Evolutionary conservation across 1,140 invertebrate species (phyloP).

Genomic region (Trypoxylus dichotomus): DNA sequence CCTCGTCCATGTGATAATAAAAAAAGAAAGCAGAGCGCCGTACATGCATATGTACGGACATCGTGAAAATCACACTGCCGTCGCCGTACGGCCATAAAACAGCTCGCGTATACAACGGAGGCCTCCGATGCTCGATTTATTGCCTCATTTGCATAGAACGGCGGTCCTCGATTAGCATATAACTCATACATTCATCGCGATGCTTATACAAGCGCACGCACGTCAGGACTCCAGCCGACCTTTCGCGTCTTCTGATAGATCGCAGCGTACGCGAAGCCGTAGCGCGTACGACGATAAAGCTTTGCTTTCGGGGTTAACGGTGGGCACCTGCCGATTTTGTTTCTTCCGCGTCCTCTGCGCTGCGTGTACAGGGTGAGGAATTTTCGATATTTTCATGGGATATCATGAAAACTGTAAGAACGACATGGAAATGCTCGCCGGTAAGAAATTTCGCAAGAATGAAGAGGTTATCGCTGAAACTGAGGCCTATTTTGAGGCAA

Average conservation of each 20-base stretch:
- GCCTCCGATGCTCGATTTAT: conserved; percentile 29
- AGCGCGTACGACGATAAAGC: neutral
- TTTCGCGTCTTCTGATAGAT: conserved; percentile 4
- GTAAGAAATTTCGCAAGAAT: no score
- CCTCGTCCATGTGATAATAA: neutral
- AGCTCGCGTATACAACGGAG: neutral
- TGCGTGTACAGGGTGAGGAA: no score
- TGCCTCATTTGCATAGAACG: conserved; percentile 27
- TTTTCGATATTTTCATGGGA: no score
- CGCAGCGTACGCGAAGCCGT: neutral
- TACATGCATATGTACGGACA: neutral
- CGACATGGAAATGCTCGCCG: no score
- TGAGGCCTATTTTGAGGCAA: no score
- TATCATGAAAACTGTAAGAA: no score
- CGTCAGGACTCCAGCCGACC: no score
- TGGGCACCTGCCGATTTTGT: neutral
- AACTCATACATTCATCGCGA: neutral
- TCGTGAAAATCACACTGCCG: neutral
- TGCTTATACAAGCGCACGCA: no score
- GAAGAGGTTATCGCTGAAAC: no score
- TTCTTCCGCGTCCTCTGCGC: neutral
- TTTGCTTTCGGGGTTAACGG: neutral
- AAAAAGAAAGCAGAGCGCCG: neutral
- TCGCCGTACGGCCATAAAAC: neutral
- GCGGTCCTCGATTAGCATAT: conserved; percentile 31